Conservation (phyloP, 2,888 invertebrate species). For the Pogonocherus hispidulus region DNA sequence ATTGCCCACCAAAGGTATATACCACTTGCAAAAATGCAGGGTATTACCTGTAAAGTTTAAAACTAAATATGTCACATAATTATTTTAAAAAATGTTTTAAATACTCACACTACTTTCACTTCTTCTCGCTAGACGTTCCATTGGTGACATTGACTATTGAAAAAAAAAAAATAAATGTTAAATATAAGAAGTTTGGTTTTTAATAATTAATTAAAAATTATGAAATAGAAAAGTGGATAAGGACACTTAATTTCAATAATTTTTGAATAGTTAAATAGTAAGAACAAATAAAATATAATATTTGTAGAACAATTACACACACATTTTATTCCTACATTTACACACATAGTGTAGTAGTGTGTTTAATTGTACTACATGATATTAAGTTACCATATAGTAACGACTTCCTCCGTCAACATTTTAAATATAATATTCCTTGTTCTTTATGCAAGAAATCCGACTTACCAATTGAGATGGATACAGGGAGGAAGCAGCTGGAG, state of each 20-base stretch:
- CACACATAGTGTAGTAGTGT: no score
- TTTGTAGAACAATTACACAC: no score
- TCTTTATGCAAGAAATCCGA: no score
- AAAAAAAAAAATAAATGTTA: constrained; percentile 49
- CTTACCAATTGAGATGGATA: constrained; percentile 79
- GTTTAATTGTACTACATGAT: no score
- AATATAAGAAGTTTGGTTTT: constrained; percentile 20
- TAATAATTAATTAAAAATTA: constrained; percentile 43
- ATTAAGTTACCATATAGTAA: no score
- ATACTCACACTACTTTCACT: constrained; percentile 62
- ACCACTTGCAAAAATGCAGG: constrained; percentile 45
- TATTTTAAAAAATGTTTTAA: constrained; percentile 11
- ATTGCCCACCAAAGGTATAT: neutral
- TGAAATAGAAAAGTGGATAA: no score
- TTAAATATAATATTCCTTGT: no score
- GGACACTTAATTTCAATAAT: no score
- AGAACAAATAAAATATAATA: no score
- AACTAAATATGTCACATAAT: neutral
- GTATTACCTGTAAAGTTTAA: neutral
- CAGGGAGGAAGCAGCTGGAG: constrained; percentile 72
- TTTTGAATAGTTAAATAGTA: no score
- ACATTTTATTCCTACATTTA: no score
- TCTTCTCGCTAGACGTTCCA: constrained; percentile 61
- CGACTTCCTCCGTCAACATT: no score
- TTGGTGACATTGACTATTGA: constrained; percentile 59